Percentiles rank a stretch among this genome's conserved stretches.
These are phyloP conservation scores for Struthidea cinerea DNA, from an alignment of 2,113 vertebrate genomes.

Conservation along the genomic window DNA sequence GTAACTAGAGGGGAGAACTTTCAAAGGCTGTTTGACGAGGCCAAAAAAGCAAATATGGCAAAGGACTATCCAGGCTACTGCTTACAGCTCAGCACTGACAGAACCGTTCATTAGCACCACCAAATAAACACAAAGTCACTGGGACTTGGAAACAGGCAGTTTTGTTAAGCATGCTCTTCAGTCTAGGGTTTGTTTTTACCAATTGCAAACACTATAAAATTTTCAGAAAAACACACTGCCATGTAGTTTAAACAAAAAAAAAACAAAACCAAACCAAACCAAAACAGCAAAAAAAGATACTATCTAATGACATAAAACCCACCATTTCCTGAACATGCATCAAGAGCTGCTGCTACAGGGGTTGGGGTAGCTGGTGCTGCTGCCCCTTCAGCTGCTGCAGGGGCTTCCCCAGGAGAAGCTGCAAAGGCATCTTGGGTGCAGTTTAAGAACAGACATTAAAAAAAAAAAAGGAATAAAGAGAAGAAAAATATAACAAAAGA, in stretches of 20 bases:
- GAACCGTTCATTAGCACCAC: not conserved
- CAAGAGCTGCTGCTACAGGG: conserved; percentile 88
- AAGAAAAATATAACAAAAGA: conserved; percentile 79
- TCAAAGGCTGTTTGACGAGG: not conserved
- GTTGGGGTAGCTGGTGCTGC: conserved; percentile 80
- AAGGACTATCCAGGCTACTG: not conserved
- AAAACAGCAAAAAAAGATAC: conserved; percentile 55
- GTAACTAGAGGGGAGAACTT: not conserved
- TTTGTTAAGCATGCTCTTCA: conserved; percentile 63
- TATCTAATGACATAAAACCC: conserved; percentile 78
- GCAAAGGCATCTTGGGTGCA: conserved; percentile 94
- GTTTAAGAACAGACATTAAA: conserved; percentile 80
- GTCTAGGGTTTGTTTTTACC: conserved; percentile 52
- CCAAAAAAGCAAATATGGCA: not conserved
- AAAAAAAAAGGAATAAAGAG: conserved; percentile 73
- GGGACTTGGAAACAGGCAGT: conserved; percentile 29
- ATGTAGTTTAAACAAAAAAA: conserved; percentile 51
- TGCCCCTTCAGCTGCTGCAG: conserved; percentile 84
- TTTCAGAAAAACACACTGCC: conserved; percentile 64
- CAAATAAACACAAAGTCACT: conserved; percentile 11
- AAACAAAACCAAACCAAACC: not conserved
- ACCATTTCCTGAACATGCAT: conserved; percentile 99
- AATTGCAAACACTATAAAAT: not conserved
- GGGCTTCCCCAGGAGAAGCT: conserved; percentile 94
- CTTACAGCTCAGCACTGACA: not conserved